Evolutionary conservation across 2,797 vertebrate species (phyloP).

Genomic region (Pithecia hirsuta): DNA sequence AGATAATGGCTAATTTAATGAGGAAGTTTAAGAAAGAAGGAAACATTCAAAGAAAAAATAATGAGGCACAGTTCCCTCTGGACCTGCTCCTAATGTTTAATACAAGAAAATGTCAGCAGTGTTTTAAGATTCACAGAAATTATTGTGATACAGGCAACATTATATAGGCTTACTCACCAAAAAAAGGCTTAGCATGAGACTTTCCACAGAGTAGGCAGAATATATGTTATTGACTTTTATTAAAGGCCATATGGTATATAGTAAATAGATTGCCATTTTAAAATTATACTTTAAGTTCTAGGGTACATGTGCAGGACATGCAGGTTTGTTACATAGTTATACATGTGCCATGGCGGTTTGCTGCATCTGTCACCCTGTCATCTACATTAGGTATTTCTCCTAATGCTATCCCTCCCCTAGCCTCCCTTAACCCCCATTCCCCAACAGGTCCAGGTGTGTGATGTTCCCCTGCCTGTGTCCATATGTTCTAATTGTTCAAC

Average conservation of each 20-base stretch:
- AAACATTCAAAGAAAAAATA: constrained; percentile 42
- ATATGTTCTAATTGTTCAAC: no score
- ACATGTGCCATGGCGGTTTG: no score
- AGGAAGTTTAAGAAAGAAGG: not conserved
- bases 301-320: no score
- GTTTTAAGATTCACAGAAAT: not conserved
- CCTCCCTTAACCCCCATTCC: no score
- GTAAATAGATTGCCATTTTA: not conserved
- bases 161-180: not conserved
- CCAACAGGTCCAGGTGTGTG: no score
- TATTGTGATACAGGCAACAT: not conserved
- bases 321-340: no score
- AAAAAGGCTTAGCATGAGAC: not conserved
- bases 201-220: not conserved
- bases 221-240: not conserved
- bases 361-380: no score
- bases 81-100: not conserved
- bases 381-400: no score
- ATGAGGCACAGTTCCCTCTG: not conserved
- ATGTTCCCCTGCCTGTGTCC: no score
- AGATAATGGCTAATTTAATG: not conserved
- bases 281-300: not conserved
- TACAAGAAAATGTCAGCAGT: not conserved
- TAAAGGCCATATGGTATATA: not conserved
- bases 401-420: no score